Evolutionary conservation across 2,888 invertebrate species (phyloP), one percentile per base, ranked within the genome.

Genomic region (Thymelicus lineola): DNA sequence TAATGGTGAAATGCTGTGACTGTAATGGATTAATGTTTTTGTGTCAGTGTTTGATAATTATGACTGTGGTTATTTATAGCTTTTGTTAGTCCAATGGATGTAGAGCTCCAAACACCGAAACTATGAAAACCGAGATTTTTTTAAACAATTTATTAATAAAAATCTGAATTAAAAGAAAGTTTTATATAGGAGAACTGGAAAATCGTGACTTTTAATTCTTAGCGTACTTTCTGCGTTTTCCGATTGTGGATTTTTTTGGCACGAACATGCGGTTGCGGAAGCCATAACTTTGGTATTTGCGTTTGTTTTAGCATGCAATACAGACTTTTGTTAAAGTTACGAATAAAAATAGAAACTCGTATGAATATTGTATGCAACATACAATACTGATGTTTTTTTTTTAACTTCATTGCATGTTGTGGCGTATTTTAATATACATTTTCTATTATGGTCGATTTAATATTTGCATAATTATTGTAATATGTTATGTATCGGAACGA

Each of bases 241-340:
- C 15, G 14, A 55, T 35, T 50, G 48, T 7, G 55, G 12, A 35
- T 12, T 55, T 55, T 55, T 55, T 55, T 20, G 53, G 35, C 55
- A 55, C 55, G 28, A 55, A 28, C 28, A 1, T 55, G 55, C 55
- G 55, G 55, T 55, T 35, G 35, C 55, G 55, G 55, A 55, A 35
- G 15, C 55, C 55, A 55, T 55, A 55, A 55, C 55, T 55, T 20
- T 20, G 10, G 20, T 20, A 53, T 53, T 53, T 53, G 53, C 53
- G 53, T 53, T 50, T 20, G 53, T 17, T 50, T 17, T 20, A 53
- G 17, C 53, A 20, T 20, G 53, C 53, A 53, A 20, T 20, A 53
- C 53, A 53, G 53, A 53, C 20, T 53, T 20, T 20, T 53, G 53
- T 20, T 1, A 20, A 53, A 53, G 20, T 53, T 53, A 53, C 20